Evolutionary conservation across 2,113 vertebrate species (phyloP).

Genomic region (Xenus cinereus): DNA sequence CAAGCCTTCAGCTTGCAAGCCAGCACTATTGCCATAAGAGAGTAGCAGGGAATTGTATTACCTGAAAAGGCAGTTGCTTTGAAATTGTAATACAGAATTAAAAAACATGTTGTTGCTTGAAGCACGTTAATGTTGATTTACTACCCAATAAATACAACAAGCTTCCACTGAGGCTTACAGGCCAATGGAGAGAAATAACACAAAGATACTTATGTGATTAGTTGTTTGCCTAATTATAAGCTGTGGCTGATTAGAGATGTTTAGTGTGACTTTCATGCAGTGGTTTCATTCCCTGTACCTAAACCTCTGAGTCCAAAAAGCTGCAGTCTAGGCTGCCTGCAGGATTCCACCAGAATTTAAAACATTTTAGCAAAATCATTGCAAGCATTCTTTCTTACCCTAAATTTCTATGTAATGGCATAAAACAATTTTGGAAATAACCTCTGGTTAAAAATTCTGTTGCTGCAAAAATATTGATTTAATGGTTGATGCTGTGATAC

Average conservation of each 20-base stretch:
- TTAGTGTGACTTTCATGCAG: background rate
- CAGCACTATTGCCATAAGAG: background rate
- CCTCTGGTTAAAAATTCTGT: background rate
- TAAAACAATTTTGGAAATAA: background rate
- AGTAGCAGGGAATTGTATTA: background rate
- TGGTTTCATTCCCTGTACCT: conserved; percentile 22
- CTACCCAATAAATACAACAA: conserved; percentile 58
- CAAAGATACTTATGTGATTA: conserved; percentile 41
- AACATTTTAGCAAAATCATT: conserved; percentile 17
- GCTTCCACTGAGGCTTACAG: conserved; percentile 18
- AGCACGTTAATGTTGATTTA: conserved; percentile 63
- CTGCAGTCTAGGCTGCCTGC: conserved; percentile 4
- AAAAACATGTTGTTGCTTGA: conserved; percentile 45
- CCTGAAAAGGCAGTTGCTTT: background rate
- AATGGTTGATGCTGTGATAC: background rate
- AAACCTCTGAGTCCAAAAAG: conserved; percentile 1
- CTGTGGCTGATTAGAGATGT: conserved; percentile 48
- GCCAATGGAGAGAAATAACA: conserved; percentile 28
- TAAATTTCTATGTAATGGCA: background rate
- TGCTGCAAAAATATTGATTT: background rate
- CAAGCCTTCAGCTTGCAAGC: conserved; percentile 12
- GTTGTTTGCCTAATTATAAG: conserved; percentile 56
- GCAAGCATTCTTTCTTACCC: background rate
- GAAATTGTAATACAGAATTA: conserved; percentile 50
- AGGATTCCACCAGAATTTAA: conserved; percentile 38